Evolutionary conservation across 1,140 invertebrate genomes (phyloP).

Genomic region (Pachypsylla venusta): DNA sequence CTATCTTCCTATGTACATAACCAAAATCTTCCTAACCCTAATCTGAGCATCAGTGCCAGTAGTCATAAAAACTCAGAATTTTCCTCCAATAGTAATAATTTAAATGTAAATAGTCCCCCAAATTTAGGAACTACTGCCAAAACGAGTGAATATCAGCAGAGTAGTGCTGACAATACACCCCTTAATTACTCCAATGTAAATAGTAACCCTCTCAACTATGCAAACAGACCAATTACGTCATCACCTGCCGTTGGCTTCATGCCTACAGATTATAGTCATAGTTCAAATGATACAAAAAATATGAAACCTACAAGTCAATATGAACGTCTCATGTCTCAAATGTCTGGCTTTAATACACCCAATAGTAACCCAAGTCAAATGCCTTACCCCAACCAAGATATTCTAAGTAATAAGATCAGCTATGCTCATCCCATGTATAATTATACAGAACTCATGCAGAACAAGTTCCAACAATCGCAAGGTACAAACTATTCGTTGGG

Average conservation of each 20-base stretch:
- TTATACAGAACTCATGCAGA: background rate
- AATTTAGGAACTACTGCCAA: no score
- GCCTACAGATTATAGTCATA: background rate
- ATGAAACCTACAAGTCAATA: conserved; percentile 6
- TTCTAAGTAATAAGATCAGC: background rate
- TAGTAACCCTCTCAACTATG: background rate
- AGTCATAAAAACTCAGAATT: no score
- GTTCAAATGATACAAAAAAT: background rate
- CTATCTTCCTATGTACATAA: background rate
- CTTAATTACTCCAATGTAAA: background rate
- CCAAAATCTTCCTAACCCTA: no score
- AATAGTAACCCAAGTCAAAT: background rate
- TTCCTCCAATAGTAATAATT: no score
- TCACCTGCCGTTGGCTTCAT: background rate
- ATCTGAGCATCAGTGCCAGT: no score
- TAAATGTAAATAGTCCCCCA: no score
- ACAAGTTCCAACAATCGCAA: background rate
- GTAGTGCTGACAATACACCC: background rate
- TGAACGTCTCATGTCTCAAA: conserved; percentile 3
- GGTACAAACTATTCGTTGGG: background rate
- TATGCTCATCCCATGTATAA: background rate
- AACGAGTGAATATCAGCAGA: no score
- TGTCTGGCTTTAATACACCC: background rate
- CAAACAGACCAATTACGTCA: background rate
- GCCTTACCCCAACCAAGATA: background rate